Evolutionary conservation across 2,888 invertebrate species (phyloP), one percentile per base, ranked within the genome.

Genomic region (Oxystoma pomonae): DNA sequence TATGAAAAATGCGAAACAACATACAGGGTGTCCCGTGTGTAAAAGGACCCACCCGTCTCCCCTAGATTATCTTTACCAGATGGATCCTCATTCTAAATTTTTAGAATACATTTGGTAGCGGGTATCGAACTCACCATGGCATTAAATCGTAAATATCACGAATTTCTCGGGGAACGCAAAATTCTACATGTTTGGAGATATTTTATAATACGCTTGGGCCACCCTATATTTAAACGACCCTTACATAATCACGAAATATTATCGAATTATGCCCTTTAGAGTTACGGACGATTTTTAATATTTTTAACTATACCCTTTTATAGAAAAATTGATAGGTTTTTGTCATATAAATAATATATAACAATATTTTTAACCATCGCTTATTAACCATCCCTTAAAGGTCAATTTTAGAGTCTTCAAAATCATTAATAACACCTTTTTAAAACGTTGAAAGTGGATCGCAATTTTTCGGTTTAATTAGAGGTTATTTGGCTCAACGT

Each of bases 161-260:
- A n/a, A n/a, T n/a, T n/a, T n/a, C n/a, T n/a, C n/a, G n/a, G n/a
- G n/a, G n/a, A n/a, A n/a, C n/a, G n/a, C n/a, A n/a, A n/a, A n/a
- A n/a, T n/a, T n/a, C n/a, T n/a, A n/a, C n/a, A n/a, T n/a, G n/a
- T n/a, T n/a, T n/a, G n/a, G n/a, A n/a, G n/a, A n/a, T n/a, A n/a
- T n/a, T n/a, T n/a, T n/a, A n/a, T n/a, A n/a, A n/a, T n/a, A n/a
- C n/a, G n/a, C n/a, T n/a, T n/a, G n/a, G n/a, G n/a, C n/a, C n/a
- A n/a, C n/a, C n/a, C n/a, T n/a, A n/a, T n/a, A n/a, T n/a, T n/a
- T 63, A 66, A 68, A 68, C 64, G 66, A 66, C 66, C 71, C 69
- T 68, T 69, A 64, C 58, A 70, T 69, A 70, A 70, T 69, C 62
- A 64, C 69, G 66, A 69, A 69, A 69, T 67, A 70, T 70, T 67